Conservation (phyloP, 2,113 vertebrate genomes). For the Diadophis punctatus region DNA sequence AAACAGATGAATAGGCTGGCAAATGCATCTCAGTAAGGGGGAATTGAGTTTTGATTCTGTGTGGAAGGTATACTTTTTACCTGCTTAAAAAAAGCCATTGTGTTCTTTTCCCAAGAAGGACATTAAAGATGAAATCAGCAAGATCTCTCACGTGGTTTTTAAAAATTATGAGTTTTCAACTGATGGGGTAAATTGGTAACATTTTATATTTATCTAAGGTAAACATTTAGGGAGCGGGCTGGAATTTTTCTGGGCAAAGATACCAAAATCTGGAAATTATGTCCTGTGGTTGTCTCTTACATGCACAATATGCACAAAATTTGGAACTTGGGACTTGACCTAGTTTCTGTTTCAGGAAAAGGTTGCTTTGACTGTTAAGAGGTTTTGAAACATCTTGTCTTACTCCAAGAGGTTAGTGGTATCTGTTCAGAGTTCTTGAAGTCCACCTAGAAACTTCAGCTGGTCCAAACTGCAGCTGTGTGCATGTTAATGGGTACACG, state of each 20-base stretch:
- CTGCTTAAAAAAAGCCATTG: neutral
- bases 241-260: neutral
- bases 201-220: neutral
- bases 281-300: neutral
- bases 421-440: neutral
- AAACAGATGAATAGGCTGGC: neutral
- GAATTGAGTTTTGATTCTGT: neutral
- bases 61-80: neutral
- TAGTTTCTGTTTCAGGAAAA: neutral
- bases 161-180: neutral
- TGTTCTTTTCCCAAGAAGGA: neutral
- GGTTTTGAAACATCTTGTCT: neutral
- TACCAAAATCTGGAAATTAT: neutral
- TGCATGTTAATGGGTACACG: neutral
- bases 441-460: neutral
- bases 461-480: neutral
- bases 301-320: neutral
- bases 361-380: neutral
- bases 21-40: neutral
- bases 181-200: neutral
- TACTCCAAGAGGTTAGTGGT: neutral
- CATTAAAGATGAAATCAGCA: neutral
- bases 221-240: neutral
- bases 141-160: neutral
- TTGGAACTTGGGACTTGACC: neutral